Evolutionary conservation across 2,888 invertebrate species (phyloP), one percentile per base, ranked within the genome.

Genomic region (Steromphala cineraria): DNA sequence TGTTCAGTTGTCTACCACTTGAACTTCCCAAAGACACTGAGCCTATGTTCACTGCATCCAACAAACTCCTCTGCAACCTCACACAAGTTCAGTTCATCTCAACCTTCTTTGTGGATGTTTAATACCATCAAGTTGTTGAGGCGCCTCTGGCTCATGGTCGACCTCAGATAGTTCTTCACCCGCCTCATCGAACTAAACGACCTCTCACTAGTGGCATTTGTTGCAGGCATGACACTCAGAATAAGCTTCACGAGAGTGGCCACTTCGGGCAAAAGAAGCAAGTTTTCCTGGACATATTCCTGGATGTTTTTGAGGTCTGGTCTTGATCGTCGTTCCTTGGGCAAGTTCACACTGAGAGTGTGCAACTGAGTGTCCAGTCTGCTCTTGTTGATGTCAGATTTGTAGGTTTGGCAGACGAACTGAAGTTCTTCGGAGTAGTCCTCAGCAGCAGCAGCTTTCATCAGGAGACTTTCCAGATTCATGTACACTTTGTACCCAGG

Each of bases 401-500:
- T 56, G 56, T 56, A 56, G 24, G 24, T 24, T 24, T 56, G 21
- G 24, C 19, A 24, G 21, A 56, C 21, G 13, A 56, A 56, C 56
- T 56, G 19, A 19, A 56, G 56, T 56, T 56, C 56, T 24, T 56
- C 56, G 5, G 19, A 21, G 62, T 36, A 56, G 17, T 62, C 40
- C 36, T 78, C 28, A 40, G 19, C 21, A 62, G 24, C 13, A 28
- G 53, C 46, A 31, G 56, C 36, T 53, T 78, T 78, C 62, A 56
- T 21, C 21, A 78, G 40, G 13, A 78, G 31, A 28, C 56, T 56
- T 40, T 78, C 53, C 8, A 78, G 31, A 55, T 78, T 78, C n/a
- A 31, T 28, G 56, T 78, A 78, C 53, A 19, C 53, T 21, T 40
- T 19, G 78, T 31, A 78, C 7, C 78, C 78, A 53, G 62, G 78